Percentiles rank a stretch among this genome's conserved stretches.
These are phyloP conservation scores for Papilio xuthus DNA, from an alignment of 1,140 invertebrate genomes.

Conservation along the genomic window DNA sequence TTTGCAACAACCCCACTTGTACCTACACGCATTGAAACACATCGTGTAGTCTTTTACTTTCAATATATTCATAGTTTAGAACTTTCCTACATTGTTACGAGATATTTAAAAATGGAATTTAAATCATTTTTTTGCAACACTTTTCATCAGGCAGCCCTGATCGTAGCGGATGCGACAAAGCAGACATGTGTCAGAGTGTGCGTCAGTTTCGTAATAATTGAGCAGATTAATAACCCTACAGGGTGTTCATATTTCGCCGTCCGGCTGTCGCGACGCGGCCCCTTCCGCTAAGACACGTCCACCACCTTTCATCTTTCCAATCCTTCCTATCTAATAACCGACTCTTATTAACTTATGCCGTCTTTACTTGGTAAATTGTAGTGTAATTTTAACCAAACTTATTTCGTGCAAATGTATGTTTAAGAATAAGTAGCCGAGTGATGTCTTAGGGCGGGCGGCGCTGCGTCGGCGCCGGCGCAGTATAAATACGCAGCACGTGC, in stretches of 20 bases:
- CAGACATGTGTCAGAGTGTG: conserved; percentile 66
- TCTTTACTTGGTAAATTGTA: not conserved
- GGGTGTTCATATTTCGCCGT: conserved; percentile 77
- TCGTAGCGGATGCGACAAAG: conserved; percentile 68
- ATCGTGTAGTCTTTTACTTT: not conserved
- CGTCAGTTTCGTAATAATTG: conserved; percentile 78
- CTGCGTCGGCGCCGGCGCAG: conserved; percentile 55
- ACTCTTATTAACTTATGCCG: not conserved
- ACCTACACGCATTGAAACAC: not conserved
- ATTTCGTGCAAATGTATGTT: conserved; percentile 8
- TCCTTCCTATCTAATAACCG: not conserved
- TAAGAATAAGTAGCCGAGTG: conserved; percentile 46
- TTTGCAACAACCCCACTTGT: not conserved
- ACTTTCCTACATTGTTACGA: not conserved
- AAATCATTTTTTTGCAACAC: conserved; percentile 20
- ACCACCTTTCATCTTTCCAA: conserved; percentile 27
- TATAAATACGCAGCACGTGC: conserved; percentile 78
- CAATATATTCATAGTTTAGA: not conserved
- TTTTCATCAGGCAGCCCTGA: conserved; percentile 57
- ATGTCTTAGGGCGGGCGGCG: conserved; percentile 59
- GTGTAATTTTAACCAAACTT: not conserved
- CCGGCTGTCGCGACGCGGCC: conserved; percentile 48
- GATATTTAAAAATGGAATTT: not conserved
- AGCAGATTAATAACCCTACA: conserved; percentile 74
- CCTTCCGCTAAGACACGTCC: conserved; percentile 44